A percentile compares a stretch with the other conserved stretches of the same genome.
These are phyloP conservation scores for Enteromius radiatus DNA, from an alignment of 2,797 vertebrate genomes.

Conservation along the genomic window DNA sequence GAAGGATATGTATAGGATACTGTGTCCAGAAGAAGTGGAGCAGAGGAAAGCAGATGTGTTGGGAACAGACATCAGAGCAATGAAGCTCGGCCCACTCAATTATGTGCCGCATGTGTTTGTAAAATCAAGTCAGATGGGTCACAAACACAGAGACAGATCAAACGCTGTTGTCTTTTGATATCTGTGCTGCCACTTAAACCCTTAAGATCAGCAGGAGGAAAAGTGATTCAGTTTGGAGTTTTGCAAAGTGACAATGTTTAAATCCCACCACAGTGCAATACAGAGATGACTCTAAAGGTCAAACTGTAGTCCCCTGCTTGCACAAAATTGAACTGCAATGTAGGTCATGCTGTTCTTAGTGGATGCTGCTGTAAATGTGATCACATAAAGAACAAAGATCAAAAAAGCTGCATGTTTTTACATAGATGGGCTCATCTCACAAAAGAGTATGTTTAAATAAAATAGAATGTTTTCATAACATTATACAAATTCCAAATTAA, in stretches of 20 bases:
- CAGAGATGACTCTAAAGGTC: slow-evolving; percentile 24
- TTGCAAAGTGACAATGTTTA: not conserved
- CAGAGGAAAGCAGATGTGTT: slow-evolving; percentile 25
- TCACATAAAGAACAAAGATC: not conserved
- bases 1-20: not conserved
- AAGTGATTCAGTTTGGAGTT: not conserved
- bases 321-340: not conserved
- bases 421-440: not conserved
- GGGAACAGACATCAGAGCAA: slow-evolving; percentile 18
- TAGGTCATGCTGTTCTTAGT: not conserved
- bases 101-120: slow-evolving; percentile 22
- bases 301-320: not conserved
- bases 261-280: not conserved
- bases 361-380: not conserved
- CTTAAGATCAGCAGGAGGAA: not conserved
- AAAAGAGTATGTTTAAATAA: not conserved
- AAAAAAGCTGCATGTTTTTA: not conserved
- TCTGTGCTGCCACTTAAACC: not conserved
- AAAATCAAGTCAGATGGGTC: slow-evolving; percentile 43
- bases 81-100: slow-evolving; percentile 6
- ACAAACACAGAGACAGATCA: slow-evolving; percentile 6
- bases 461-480: not conserved
- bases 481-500: not conserved
- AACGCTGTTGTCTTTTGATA: not conserved
- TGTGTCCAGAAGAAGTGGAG: slow-evolving; percentile 7